Evolutionary conservation across 2,797 vertebrate genomes (phyloP), one percentile per base, ranked within the genome.

Genomic region (Myotis vivesi): DNA sequence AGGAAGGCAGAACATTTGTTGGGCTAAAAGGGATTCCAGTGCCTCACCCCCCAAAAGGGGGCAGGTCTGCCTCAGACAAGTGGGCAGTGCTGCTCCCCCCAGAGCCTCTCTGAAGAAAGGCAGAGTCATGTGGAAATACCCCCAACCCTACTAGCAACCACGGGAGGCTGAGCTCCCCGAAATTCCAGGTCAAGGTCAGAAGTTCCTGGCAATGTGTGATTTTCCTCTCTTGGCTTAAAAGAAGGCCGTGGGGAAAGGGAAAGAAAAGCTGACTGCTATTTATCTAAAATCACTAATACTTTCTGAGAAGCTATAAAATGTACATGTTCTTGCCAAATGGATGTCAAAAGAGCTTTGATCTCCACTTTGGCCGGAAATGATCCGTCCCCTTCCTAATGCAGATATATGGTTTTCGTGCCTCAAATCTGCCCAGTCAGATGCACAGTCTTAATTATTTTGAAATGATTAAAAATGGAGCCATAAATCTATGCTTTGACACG

Each of bases 381-480:
- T 90, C 95, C 91, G 1, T 96, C 95, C 17, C 0, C 73, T 85
- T 94, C 89, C 16, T 98, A 97, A 98, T 96, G 95, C 95, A 97
- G 97, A 98, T 96, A 72, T 36, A 98, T 94, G 96, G 66, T 79
- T 94, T 95, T 86, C 57, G 28, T 95, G 83, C 94, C 90, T 96
- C 1, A 15, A 86, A 97, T 95, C 93, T 96, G 94, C 85, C 94
- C 97, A 89, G 93, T 97, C 96, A 97, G 97, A 97, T 68, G 87
- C 94, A 97, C 73, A 94, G 92, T 96, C 96, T 96, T 97, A 98
- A 98, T 97, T 97, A 97, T 97, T 98, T 96, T 96, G 94, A 97
- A 98, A 97, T 92, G 0, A 96, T 97, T 96, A 96, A 95, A 95
- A 98, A 96, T 71, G 41, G 87, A 94, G 87, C 95, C 95, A 97